Evolutionary conservation across 2,888 invertebrate genomes (phyloP), one percentile per base, ranked within the genome.

Genomic region (Temnothorax unifasciatus): DNA sequence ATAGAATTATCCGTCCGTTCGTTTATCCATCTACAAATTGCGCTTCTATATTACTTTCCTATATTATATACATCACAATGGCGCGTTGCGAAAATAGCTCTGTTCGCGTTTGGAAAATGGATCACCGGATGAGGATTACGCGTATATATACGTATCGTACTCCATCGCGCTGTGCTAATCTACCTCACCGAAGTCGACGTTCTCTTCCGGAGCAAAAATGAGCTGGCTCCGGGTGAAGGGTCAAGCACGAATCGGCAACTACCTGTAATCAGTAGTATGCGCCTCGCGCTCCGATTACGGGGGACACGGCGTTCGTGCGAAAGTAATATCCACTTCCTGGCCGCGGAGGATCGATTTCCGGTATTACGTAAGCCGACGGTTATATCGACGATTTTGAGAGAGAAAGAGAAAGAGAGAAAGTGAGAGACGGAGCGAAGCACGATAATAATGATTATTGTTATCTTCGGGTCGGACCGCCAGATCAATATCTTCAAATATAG

Each of bases 311-410:
- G 69, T 87, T 89, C 88, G 83, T 85, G 86, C 84, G 83, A 88
- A 86, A 82, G 85, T 87, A 89, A 90, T 88, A 83, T 84, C 79
- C 75, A 69, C 89, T 89, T 90, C 88, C 90, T 85, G 71, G 75
- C 61, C 61, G 82, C 85, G 83, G 25, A 85, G 75, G 86, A 83
- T 86, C 83, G 89, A 88, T 89, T 90, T 90, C 90, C 89, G 90
- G 88, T 82, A 82, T 90, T 87, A 85, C 90, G 83, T 87, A 87
- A 90, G 85, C 54, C 69, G 38, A 68, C 68, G 57, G 44, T 44
- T 79, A 21, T 57, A 59, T 68, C 44, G 54, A 21, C 13, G 61
- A 47, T 5, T 15, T 25, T 21, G n/a, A 57, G 69, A 15, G 44
- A 76, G 21, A 52, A n/a, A 25, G 11, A 50, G 9, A 52, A 18